Conservation (phyloP, 1,140 invertebrate genomes). For the Zaprionus gabonicus region DNA sequence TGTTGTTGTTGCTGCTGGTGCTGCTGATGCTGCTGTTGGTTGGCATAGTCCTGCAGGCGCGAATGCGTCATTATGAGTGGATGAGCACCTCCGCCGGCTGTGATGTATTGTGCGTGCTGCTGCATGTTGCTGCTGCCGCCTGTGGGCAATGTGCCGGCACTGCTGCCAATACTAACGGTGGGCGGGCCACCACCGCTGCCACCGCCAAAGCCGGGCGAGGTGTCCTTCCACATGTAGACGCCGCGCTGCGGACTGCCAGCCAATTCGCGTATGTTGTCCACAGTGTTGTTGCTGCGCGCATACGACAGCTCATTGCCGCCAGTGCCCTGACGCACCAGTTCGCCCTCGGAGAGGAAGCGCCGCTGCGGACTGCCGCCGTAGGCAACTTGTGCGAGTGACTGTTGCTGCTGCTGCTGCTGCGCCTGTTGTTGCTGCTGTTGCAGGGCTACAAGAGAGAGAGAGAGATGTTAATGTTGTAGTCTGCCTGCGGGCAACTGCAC, state of each 20-base stretch:
- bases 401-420: conserved; percentile 48
- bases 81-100: conserved; percentile 67
- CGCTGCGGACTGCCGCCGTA: conserved; percentile 89
- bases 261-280: conserved; percentile 90
- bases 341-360: conserved; percentile 93
- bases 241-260: conserved; percentile 93
- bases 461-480: not conserved
- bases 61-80: conserved; percentile 79
- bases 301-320: conserved; percentile 86
- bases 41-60: conserved; percentile 72
- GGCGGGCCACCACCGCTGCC: conserved; percentile 42
- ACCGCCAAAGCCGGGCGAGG: conserved; percentile 85
- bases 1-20: conserved; percentile 57
- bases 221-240: conserved; percentile 93
- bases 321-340: conserved; percentile 90
- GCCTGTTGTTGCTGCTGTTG: conserved; percentile 45
- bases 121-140: conserved; percentile 50
- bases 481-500: not conserved
- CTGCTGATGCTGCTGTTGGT: conserved; percentile 57
- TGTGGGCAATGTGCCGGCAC: conserved; percentile 73
- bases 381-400: conserved; percentile 69
- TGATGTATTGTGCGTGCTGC: conserved; percentile 76
- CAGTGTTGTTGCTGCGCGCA: conserved; percentile 87
- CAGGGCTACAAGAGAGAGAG: conserved; percentile 34
- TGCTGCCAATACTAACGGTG: conserved; percentile 70